Evolutionary conservation across 2,113 vertebrate species (phyloP), one percentile per base, ranked within the genome.

Genomic region (Lagopus muta): DNA sequence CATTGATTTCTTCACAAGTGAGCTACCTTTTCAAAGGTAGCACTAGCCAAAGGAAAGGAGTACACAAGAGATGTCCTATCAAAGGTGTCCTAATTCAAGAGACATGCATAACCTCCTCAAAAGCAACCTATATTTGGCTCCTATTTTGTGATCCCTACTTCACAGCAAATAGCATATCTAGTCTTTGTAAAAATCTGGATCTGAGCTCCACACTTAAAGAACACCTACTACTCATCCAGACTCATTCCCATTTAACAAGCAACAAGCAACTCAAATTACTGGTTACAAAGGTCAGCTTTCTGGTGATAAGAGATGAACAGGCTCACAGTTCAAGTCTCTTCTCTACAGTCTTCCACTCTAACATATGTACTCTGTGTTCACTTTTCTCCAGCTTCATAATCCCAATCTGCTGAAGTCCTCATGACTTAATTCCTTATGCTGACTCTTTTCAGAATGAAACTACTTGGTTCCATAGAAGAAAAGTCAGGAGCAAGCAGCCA

Each of bases 281-380:
- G 57, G 57, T 62, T 69, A 86, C 69, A 91, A 91, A 95, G 92
- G 92, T 95, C 94, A 90, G 55, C 25, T 50, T 88, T 55, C 82
- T 83, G 72, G n/a, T 80, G 69, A 80, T 25, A 67, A 3, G 43
- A 70, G 15, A 79, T 71, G 65, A 82, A 82, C 20, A 74, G 40
- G 42, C 48, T 89, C 57, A 73, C 25, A 64, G 79, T 12, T 82
- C 65, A 85, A 77, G 76, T 32, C 6, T 91, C 45, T 64, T 45
- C 65, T 36, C n/a, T 14, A 24, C 8, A 8, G 21, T 48, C 42
- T 66, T 73, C 36, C 32, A 38, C 72, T 73, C 95, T 40, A 82
- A 62, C 7, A 2, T 22, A 73, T 14, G 22, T 55, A 71, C 62
- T 82, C 48, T 10, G 6, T 36, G 24, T 50, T 71, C 61, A 21